Conservation (phyloP, 2,888 invertebrate genomes). For the Drosophila birchii region DNA sequence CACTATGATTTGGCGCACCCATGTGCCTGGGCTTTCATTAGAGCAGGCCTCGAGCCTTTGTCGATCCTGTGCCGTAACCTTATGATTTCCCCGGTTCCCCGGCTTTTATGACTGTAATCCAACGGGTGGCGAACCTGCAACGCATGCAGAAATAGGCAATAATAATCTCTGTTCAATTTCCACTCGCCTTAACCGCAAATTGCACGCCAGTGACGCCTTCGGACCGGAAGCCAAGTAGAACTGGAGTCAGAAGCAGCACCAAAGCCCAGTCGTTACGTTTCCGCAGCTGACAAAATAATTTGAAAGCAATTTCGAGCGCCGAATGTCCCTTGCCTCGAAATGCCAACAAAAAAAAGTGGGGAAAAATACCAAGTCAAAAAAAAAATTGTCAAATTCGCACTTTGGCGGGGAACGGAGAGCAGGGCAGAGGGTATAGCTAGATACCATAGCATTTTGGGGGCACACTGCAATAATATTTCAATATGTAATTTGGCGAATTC, state of each 20-base stretch:
- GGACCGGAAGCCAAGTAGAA: slow-evolving; percentile 43
- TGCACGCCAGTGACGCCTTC: slow-evolving; percentile 58
- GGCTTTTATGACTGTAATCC: slow-evolving; percentile 61
- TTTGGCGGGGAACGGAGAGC: slow-evolving; percentile 44
- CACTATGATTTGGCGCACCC: slow-evolving; percentile 27
- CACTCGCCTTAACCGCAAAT: slow-evolving; percentile 65
- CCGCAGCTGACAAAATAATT: slow-evolving; percentile 82
- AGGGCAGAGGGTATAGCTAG: not conserved
- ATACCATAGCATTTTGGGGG: slow-evolving; percentile 62
- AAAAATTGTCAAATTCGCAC: slow-evolving; percentile 82
- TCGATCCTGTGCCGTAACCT: slow-evolving; percentile 9
- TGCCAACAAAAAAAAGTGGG: not conserved
- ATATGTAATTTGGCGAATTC: slow-evolving; percentile 79
- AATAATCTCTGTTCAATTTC: slow-evolving; percentile 76
- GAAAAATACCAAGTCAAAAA: slow-evolving; percentile 17
- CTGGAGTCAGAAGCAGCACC: slow-evolving; percentile 12
- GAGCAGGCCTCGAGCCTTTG: slow-evolving; percentile 10
- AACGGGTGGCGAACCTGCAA: slow-evolving; percentile 54
- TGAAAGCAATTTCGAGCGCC: slow-evolving; percentile 81
- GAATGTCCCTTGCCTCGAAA: slow-evolving; percentile 55
- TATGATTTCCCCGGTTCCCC: slow-evolving; percentile 57
- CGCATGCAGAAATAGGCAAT: slow-evolving; percentile 77
- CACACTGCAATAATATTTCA: slow-evolving; percentile 79
- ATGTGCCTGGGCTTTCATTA: slow-evolving; percentile 52
- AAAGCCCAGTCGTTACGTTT: slow-evolving; percentile 50